phyloP scores from a whole-genome alignment of 2,888 invertebrate genomes.

The Drosophila nr. medialis region DNA sequence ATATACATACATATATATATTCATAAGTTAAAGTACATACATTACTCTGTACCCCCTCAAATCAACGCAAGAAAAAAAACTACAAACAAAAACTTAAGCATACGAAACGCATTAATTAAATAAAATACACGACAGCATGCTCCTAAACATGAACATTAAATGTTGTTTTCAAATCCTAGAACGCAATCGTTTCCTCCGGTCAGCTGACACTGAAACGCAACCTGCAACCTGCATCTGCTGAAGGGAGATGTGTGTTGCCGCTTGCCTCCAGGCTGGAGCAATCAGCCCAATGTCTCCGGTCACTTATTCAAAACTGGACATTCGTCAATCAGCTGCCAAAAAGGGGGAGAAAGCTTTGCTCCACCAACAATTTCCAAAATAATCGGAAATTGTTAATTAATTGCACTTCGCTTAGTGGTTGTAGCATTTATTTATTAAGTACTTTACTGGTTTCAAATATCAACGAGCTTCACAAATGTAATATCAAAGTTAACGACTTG shows the following conservation, averaged over 20 bases:
- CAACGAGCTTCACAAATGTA: conserved; percentile 25
- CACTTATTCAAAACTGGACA: background rate
- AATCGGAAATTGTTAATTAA: too few relatives aligned
- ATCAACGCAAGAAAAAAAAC: conserved; percentile 32
- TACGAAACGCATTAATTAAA: conserved; percentile 41
- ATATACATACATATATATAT: conserved; percentile 35
- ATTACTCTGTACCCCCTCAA: conserved; percentile 58
- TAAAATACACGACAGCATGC: conserved; percentile 33
- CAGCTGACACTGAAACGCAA: background rate
- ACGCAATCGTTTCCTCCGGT: too few relatives aligned
- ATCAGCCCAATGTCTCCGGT: background rate
- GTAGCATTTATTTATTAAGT: conserved; percentile 10
- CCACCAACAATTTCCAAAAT: background rate
- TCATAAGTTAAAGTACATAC: conserved; percentile 60
- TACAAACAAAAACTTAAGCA: conserved; percentile 24
- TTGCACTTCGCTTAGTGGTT: background rate
- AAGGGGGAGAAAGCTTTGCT: background rate
- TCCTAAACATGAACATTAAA: background rate
- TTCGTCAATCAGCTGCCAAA: background rate
- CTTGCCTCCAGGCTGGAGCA: background rate
- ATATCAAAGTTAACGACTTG: conserved; percentile 12
- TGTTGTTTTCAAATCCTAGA: background rate
- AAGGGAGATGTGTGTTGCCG: background rate
- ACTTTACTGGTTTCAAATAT: conserved; percentile 17
- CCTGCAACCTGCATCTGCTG: background rate